phyloP scores from a whole-genome alignment of 1,140 invertebrate species.

The Tetraneura akinire region DNA sequence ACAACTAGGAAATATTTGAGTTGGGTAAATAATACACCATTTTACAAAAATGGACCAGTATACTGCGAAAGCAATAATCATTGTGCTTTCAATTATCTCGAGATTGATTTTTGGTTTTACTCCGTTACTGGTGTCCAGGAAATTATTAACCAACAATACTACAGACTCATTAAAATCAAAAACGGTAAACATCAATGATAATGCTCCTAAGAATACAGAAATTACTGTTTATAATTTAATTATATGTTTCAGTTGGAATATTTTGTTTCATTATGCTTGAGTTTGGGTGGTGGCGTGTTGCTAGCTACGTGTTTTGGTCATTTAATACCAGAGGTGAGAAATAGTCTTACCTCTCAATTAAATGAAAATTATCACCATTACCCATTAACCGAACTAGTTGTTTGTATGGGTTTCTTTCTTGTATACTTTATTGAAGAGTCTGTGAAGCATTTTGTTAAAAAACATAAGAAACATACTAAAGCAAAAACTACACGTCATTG shows the following conservation, averaged over 20 bases:
- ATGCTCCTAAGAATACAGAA: neutral
- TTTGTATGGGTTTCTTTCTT: constrained; percentile 77
- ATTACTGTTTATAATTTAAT: neutral
- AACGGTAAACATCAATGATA: neutral
- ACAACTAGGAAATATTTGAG: neutral
- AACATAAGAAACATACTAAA: constrained; percentile 44
- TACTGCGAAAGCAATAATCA: constrained; percentile 13
- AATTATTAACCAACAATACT: constrained; percentile 20
- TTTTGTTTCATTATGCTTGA: constrained; percentile 60
- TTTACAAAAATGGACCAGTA: constrained; percentile 28
- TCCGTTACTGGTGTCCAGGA: constrained; percentile 38
- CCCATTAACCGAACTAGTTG: constrained; percentile 68
- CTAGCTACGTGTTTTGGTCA: constrained; percentile 79
- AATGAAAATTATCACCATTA: constrained; percentile 54
- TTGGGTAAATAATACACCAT: neutral
- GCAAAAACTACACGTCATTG: constrained; percentile 40
- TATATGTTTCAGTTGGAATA: constrained; percentile 52
- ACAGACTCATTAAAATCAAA: constrained; percentile 28
- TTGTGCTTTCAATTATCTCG: constrained; percentile 20
- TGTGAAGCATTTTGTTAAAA: constrained; percentile 57
- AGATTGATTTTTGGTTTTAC: constrained; percentile 44
- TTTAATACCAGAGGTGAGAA: constrained; percentile 76
- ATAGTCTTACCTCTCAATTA: constrained; percentile 39
- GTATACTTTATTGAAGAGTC: constrained; percentile 79
- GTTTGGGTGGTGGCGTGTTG: constrained; percentile 83